phyloP scores from a whole-genome alignment of 2,888 invertebrate species.

The Rhaphigaster nebulosa region DNA sequence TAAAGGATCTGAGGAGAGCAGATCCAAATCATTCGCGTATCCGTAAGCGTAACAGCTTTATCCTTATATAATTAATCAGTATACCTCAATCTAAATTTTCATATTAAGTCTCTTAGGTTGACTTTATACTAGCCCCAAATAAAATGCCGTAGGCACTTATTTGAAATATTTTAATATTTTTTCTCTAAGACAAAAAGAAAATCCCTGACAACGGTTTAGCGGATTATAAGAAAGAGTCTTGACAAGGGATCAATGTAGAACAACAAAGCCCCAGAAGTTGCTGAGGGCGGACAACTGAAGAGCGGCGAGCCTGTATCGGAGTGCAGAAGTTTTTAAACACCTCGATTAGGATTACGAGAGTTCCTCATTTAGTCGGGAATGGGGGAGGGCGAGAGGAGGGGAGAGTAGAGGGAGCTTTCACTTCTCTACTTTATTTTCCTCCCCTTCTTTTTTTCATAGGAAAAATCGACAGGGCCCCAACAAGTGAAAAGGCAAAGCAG shows the following conservation, averaged over 20 bases:
- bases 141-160: too few relatives aligned
- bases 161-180: too few relatives aligned
- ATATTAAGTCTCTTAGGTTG: too few relatives aligned
- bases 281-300: not conserved
- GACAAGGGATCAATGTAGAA: not conserved
- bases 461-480: not conserved
- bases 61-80: too few relatives aligned
- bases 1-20: too few relatives aligned
- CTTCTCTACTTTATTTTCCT: not conserved
- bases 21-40: too few relatives aligned
- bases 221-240: not conserved
- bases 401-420: not conserved
- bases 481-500: conserved; percentile 20
- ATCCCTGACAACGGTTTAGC: too few relatives aligned
- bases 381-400: not conserved
- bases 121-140: too few relatives aligned
- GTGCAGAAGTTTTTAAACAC: not conserved
- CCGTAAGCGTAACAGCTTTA: too few relatives aligned
- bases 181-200: too few relatives aligned
- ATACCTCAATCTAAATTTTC: too few relatives aligned
- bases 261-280: not conserved
- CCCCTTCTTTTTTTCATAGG: not conserved
- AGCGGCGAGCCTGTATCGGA: not conserved
- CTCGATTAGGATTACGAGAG: conserved; percentile 22
- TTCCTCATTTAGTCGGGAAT: conserved; percentile 2